These are phyloP conservation scores for Ischnura elegans DNA, from an alignment of 2,888 invertebrate genomes.

Conservation along the genomic window DNA sequence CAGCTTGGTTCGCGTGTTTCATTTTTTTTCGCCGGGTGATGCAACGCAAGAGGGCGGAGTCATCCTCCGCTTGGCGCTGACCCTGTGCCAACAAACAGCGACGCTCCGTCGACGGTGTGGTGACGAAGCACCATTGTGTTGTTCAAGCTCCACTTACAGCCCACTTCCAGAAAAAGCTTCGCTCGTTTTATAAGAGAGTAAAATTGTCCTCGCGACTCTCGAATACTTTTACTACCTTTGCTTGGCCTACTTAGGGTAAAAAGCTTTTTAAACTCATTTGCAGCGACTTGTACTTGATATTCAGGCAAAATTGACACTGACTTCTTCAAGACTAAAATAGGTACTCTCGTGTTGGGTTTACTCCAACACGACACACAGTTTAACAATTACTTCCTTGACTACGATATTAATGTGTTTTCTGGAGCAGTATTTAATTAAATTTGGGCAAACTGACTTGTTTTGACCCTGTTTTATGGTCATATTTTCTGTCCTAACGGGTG, in stretches of 20 bases:
- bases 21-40: not conserved
- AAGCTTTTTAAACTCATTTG: no score
- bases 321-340: no score
- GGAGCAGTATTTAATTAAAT: no score
- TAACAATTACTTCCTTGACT: no score
- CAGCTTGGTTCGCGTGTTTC: slow-evolving; percentile 1
- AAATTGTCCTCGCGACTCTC: not conserved
- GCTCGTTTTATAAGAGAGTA: not conserved
- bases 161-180: slow-evolving; percentile 15
- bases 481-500: no score
- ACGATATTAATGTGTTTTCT: no score
- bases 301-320: no score
- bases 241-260: not conserved
- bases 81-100: not conserved
- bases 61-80: not conserved
- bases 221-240: not conserved
- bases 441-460: no score
- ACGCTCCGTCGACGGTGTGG: not conserved
- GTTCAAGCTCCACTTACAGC: not conserved
- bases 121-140: not conserved
- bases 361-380: no score
- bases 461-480: no score
- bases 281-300: no score
- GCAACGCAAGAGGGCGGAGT: slow-evolving; percentile 18
- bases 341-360: no score